phyloP scores from a whole-genome alignment of 1,140 invertebrate species.

The Drosophila parabipectinata region DNA sequence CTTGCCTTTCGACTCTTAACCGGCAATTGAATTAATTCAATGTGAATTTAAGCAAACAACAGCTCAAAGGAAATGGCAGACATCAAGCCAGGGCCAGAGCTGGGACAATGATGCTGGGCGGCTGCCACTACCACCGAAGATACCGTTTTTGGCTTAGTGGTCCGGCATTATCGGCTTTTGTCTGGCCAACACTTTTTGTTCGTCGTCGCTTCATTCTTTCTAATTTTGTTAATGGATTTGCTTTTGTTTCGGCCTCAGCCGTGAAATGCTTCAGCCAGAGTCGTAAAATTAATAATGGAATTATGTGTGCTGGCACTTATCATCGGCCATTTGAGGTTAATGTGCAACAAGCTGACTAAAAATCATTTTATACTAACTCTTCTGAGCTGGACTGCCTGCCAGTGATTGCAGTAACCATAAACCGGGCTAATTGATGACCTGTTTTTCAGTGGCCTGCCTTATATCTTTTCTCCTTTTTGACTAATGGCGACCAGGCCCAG shows the following conservation, averaged over 20 bases:
- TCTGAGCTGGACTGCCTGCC: slow-evolving; percentile 6
- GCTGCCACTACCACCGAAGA: slow-evolving; percentile 21
- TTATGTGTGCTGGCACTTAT: slow-evolving; percentile 34
- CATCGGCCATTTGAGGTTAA: slow-evolving; percentile 60
- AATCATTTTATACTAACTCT: slow-evolving; percentile 40
- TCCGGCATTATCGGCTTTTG: slow-evolving; percentile 43
- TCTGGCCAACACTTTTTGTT: slow-evolving; percentile 24
- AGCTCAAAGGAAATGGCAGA: slow-evolving; percentile 49
- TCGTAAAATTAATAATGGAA: slow-evolving; percentile 59
- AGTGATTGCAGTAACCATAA: slow-evolving; percentile 30
- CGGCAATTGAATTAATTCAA: slow-evolving; percentile 52
- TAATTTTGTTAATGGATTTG: slow-evolving; percentile 75
- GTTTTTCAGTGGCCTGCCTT: slow-evolving; percentile 43
- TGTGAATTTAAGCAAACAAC: slow-evolving; percentile 37
- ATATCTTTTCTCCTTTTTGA: slow-evolving; percentile 36
- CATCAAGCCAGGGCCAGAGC: slow-evolving; percentile 34
- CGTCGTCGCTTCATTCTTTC: slow-evolving; percentile 53
- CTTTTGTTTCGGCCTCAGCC: slow-evolving; percentile 50
- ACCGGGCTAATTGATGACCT: slow-evolving; percentile 58
- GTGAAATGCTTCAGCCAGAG: slow-evolving; percentile 70
- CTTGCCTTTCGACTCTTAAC: slow-evolving; percentile 22
- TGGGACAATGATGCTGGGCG: slow-evolving; percentile 25
- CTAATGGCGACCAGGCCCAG: slow-evolving; percentile 37
- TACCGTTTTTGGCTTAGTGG: slow-evolving; percentile 26
- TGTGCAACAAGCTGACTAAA: slow-evolving; percentile 45